These are phyloP conservation scores for Fragum whitleyi DNA, from an alignment of 2,888 invertebrate genomes.

Conservation along the genomic window DNA sequence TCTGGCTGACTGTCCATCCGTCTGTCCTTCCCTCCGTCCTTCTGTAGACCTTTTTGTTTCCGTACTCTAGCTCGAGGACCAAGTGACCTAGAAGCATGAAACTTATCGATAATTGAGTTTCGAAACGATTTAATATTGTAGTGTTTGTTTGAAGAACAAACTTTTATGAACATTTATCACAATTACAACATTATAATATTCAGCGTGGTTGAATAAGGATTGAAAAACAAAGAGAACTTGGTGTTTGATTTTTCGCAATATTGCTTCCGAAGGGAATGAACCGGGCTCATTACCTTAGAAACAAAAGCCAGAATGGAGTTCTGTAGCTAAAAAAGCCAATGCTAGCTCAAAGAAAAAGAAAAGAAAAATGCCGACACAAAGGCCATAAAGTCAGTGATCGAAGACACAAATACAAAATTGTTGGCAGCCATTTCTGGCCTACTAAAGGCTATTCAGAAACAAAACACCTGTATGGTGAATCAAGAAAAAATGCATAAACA, in stretches of 20 bases:
- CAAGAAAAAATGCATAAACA: not conserved
- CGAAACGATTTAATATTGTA: too few species aligned
- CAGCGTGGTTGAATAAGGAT: not conserved
- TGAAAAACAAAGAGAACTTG: not conserved
- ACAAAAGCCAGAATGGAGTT: not conserved
- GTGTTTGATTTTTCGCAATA: not conserved
- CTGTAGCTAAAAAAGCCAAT: not conserved
- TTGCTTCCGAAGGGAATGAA: not conserved
- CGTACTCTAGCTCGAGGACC: too few species aligned
- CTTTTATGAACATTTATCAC: too few species aligned
- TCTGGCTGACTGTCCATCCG: too few species aligned
- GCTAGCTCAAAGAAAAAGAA: not conserved
- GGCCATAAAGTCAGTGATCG: not conserved
- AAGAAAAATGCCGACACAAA: not conserved
- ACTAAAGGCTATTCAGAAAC: not conserved
- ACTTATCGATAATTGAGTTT: too few species aligned
- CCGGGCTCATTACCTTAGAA: not conserved
- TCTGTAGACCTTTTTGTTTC: too few species aligned
- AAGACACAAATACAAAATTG: constrained; percentile 6
- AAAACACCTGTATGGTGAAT: not conserved
- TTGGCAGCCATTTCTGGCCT: not conserved
- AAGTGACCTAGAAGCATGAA: too few species aligned
- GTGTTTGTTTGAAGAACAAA: too few species aligned
- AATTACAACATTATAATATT: not conserved
- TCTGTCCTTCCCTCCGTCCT: too few species aligned